phyloP scores from a whole-genome alignment of 2,113 vertebrate genomes.

The Halcyon senegalensis region DNA sequence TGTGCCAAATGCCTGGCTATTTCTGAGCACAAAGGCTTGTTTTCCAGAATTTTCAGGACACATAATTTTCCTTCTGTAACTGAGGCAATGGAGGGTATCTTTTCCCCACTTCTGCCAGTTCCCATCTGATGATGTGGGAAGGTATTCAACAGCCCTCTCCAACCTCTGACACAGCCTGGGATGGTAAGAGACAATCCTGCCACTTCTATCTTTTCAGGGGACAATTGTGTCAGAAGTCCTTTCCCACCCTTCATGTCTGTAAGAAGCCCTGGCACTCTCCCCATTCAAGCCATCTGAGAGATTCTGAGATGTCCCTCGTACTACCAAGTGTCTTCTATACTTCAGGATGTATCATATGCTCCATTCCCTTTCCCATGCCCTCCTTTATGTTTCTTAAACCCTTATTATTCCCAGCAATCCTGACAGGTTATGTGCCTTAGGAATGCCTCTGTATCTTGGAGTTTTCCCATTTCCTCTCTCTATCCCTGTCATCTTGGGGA shows the following conservation, averaged over 20 bases:
- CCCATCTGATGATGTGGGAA: not conserved
- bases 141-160: not conserved
- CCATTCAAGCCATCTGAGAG: not conserved
- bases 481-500: not conserved
- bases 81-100: not conserved
- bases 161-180: not conserved
- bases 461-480: not conserved
- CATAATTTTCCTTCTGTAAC: not conserved
- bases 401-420: not conserved
- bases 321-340: not conserved
- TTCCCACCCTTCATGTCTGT: not conserved
- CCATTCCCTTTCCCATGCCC: not conserved
- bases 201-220: not conserved
- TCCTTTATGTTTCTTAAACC: not conserved
- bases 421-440: not conserved
- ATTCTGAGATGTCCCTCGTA: not conserved
- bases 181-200: not conserved
- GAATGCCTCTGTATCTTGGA: not conserved
- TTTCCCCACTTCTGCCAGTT: not conserved
- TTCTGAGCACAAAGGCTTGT: not conserved
- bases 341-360: not conserved
- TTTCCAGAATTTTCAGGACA: not conserved
- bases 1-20: accelerated
- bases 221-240: accelerated
- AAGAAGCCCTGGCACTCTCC: not conserved